Percentiles rank a stretch among this genome's conserved stretches.
Evolutionary conservation across 1,140 invertebrate species (phyloP).

Genomic region (Spodoptera litura): DNA sequence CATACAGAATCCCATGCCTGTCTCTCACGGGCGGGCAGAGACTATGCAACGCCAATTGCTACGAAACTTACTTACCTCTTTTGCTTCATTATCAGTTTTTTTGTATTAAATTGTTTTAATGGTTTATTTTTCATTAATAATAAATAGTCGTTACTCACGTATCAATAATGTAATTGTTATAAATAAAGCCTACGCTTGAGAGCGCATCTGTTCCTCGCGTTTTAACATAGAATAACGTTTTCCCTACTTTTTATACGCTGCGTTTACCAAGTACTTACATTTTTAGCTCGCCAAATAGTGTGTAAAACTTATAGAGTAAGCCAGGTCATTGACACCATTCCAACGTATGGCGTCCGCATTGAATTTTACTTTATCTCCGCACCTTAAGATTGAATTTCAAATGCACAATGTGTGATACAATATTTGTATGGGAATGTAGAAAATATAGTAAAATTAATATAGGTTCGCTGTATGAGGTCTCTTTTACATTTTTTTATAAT

Average conservation of each 20-base stretch:
- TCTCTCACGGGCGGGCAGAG: too few relatives aligned
- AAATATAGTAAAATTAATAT: constrained; percentile 7
- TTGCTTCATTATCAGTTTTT: too few relatives aligned
- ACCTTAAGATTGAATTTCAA: constrained; percentile 15
- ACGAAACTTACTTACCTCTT: too few relatives aligned
- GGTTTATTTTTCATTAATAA: too few relatives aligned
- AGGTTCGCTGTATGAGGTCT: not conserved
- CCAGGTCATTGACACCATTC: constrained; percentile 60
- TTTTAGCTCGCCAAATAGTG: constrained; percentile 53
- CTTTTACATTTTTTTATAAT: not conserved
- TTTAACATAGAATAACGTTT: constrained; percentile 10
- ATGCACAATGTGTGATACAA: constrained; percentile 6
- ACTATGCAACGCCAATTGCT: too few relatives aligned
- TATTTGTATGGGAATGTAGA: constrained; percentile 27
- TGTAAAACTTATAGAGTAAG: constrained; percentile 54
- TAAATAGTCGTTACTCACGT: not conserved
- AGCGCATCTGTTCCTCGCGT: not conserved
- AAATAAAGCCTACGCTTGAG: not conserved
- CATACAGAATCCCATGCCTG: too few relatives aligned
- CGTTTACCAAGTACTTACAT: constrained; percentile 31
- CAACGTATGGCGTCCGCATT: constrained; percentile 14
- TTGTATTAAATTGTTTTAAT: too few relatives aligned
- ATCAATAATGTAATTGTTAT: not conserved
- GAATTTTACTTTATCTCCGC: constrained; percentile 15
- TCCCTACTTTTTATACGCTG: constrained; percentile 39